These are phyloP conservation scores for Phrynosoma platyrhinos DNA, from an alignment of 2,113 vertebrate genomes.

Conservation along the genomic window DNA sequence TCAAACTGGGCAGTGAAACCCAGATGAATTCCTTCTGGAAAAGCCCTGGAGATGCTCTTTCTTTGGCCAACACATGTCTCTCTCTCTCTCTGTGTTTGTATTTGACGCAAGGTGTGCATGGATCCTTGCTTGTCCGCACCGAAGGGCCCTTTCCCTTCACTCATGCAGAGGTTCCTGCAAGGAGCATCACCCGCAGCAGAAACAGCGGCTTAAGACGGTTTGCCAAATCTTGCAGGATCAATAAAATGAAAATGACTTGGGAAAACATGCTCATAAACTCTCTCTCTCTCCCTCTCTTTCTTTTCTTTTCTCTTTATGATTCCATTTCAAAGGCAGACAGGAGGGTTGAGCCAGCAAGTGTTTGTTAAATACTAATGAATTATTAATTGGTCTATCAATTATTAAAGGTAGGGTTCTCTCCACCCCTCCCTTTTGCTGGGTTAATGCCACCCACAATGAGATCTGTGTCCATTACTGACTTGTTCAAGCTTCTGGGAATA, in stretches of 20 bases:
- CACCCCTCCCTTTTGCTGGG: conserved; percentile 37
- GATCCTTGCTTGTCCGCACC: no score
- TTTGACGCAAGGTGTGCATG: no score
- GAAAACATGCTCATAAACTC: neutral
- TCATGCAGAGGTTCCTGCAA: no score
- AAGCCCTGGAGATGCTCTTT: no score
- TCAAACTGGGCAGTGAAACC: neutral
- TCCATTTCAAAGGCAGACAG: conserved; percentile 57
- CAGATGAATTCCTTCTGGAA: no score
- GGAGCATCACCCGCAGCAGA: accelerated
- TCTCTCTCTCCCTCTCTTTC: conserved; percentile 39
- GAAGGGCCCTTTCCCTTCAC: no score
- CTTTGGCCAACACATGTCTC: no score
- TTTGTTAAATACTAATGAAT: conserved; percentile 74
- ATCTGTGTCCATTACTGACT: conserved; percentile 61
- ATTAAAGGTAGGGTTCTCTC: conserved; percentile 56
- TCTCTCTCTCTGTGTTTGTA: no score
- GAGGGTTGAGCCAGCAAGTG: conserved; percentile 37
- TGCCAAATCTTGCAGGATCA: neutral
- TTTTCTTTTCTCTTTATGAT: neutral
- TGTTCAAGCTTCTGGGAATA: conserved; percentile 57
- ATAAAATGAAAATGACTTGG: neutral
- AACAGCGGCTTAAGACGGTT: neutral
- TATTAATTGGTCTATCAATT: conserved; percentile 72
- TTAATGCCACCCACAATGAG: conserved; percentile 61